Conservation (phyloP, 1,140 invertebrate genomes). For the Scaptomyza montana region DNA sequence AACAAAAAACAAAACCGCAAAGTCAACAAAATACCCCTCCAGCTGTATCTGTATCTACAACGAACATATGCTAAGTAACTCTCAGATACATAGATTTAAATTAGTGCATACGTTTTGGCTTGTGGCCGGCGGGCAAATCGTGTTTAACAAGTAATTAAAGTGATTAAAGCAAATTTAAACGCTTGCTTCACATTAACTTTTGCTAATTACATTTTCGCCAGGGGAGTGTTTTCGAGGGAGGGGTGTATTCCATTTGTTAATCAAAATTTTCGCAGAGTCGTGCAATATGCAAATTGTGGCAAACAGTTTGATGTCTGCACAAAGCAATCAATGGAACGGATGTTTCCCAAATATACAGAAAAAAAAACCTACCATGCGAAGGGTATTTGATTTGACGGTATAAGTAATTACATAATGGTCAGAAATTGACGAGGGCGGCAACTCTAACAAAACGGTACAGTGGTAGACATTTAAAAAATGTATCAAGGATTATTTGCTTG, state of each 20-base stretch:
- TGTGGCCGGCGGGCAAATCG: constrained; percentile 58
- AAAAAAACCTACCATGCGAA: constrained; percentile 22
- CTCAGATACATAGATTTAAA: no score
- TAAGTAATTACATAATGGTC: constrained; percentile 65
- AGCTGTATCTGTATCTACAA: background rate
- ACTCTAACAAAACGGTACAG: background rate
- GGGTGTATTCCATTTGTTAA: constrained; percentile 60
- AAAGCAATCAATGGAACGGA: constrained; percentile 70
- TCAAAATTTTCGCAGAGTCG: constrained; percentile 50
- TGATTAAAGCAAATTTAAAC: constrained; percentile 78
- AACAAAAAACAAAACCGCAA: constrained; percentile 56
- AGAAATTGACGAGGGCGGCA: constrained; percentile 16
- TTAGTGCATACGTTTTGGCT: constrained; percentile 23
- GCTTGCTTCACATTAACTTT: constrained; percentile 49
- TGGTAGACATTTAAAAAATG: background rate
- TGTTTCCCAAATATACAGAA: constrained; percentile 4
- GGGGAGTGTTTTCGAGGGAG: background rate
- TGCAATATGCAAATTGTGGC: constrained; percentile 58
- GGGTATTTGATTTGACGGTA: constrained; percentile 57
- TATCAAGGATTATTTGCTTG: no score
- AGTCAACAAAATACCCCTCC: constrained; percentile 62
- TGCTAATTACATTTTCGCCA: constrained; percentile 28
- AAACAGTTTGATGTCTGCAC: constrained; percentile 14
- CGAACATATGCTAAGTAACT: background rate
- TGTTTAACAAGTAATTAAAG: constrained; percentile 79